phyloP scores from a whole-genome alignment of 2,113 vertebrate genomes.

The Bubo bubo region DNA sequence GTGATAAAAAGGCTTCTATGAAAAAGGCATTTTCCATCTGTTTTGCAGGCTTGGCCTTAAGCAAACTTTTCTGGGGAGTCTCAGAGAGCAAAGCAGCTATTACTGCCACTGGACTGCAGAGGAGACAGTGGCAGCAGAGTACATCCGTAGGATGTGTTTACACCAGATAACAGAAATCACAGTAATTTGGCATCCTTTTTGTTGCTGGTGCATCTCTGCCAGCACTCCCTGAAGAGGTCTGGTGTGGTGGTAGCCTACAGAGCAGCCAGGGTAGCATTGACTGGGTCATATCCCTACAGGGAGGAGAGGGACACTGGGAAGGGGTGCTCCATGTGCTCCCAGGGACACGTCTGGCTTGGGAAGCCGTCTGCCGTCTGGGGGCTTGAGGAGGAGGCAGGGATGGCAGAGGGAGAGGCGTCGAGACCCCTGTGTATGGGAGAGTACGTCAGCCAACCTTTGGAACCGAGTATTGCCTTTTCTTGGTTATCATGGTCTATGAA shows the following conservation, averaged over 20 bases:
- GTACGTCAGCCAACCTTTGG: neutral
- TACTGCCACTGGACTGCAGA: neutral
- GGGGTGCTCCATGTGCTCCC: neutral
- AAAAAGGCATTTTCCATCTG: neutral
- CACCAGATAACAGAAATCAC: neutral
- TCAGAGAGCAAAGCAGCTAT: neutral
- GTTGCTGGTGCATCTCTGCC: neutral
- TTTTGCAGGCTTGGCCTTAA: neutral
- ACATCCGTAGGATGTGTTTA: neutral
- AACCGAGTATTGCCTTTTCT: neutral
- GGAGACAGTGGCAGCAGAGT: neutral
- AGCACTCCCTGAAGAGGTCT: accelerated
- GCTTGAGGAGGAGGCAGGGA: neutral
- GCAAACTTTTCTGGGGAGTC: neutral
- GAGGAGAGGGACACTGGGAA: neutral
- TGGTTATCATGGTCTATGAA: neutral
- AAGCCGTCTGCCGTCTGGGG: accelerated
- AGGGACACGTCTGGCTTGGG: neutral
- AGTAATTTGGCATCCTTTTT: neutral
- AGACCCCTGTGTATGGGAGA: neutral
- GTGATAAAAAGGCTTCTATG: neutral
- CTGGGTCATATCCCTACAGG: accelerated
- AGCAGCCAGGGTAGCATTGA: neutral
- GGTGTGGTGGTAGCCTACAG: neutral
- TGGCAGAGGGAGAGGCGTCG: neutral